Conservation (phyloP, 2,797 vertebrate species). For the Mormyrops boulengeri region DNA sequence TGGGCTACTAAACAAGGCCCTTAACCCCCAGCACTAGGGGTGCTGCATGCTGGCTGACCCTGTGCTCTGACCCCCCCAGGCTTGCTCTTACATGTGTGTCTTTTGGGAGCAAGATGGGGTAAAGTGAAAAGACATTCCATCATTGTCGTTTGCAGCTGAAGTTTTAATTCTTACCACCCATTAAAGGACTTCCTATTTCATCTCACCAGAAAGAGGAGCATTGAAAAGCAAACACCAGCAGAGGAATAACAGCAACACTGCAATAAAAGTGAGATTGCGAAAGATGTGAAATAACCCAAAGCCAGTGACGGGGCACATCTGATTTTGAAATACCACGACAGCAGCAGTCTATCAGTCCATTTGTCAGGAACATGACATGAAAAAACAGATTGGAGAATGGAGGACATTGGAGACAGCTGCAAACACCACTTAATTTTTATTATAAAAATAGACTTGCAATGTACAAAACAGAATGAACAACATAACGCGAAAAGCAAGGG, state of each 20-base stretch:
- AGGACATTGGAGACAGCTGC: not conserved
- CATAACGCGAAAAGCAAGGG: not conserved
- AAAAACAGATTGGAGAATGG: not conserved
- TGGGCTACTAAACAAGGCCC: not conserved
- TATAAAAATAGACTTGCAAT: slow-evolving; percentile 30
- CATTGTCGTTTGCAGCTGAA: not conserved
- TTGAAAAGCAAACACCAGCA: not conserved
- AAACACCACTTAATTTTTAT: slow-evolving; percentile 21
- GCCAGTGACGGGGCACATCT: not conserved
- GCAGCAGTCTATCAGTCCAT: not conserved
- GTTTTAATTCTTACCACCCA: not conserved
- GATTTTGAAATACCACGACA: not conserved
- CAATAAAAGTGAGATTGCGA: not conserved
- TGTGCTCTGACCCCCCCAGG: too few relatives aligned
- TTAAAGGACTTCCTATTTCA: not conserved
- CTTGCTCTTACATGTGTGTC: not conserved
- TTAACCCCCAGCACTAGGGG: not conserved
- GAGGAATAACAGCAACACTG: not conserved
- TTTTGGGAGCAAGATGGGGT: not conserved
- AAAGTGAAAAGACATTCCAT: not conserved
- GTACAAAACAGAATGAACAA: slow-evolving; percentile 19
- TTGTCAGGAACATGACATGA: not conserved
- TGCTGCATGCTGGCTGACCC: too few relatives aligned
- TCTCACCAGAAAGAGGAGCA: not conserved
- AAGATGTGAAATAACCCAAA: not conserved